Conservation (phyloP, 2,888 invertebrate species). For the Parelbella ahira region DNA sequence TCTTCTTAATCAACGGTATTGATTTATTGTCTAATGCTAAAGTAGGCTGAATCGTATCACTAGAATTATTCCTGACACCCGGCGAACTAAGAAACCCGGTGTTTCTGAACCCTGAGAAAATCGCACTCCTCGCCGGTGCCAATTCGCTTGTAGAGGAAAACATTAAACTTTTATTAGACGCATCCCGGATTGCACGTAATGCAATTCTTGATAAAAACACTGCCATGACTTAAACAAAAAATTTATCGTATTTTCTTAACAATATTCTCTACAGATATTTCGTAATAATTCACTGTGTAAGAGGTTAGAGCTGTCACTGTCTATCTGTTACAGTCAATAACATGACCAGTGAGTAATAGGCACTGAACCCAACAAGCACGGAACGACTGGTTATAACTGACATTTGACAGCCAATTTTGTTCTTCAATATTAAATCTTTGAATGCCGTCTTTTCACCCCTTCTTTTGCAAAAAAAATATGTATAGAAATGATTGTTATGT, state of each 20-base stretch:
- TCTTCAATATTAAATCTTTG: no score
- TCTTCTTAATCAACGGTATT: slow-evolving; percentile 65
- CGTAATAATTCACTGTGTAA: slow-evolving; percentile 1
- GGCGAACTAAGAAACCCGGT: slow-evolving; percentile 29
- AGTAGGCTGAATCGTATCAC: slow-evolving; percentile 49
- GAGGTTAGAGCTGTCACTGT: no score
- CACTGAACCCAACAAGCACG: no score
- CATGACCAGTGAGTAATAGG: no score
- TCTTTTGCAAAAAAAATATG: no score
- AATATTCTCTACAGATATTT: neutral
- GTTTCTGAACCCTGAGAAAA: slow-evolving; percentile 34
- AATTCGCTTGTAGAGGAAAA: slow-evolving; percentile 16
- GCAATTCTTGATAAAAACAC: slow-evolving; percentile 67
- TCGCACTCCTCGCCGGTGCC: slow-evolving; percentile 26
- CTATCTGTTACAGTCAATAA: no score
- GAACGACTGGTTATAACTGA: no score
- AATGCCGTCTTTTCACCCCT: no score
- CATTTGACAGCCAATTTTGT: no score
- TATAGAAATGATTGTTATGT: no score
- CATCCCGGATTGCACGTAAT: slow-evolving; percentile 41
- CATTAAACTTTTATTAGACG: slow-evolving; percentile 37
- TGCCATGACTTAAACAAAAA: slow-evolving; percentile 42
- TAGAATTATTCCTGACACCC: slow-evolving; percentile 29
- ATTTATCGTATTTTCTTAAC: neutral
- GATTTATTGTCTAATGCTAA: slow-evolving; percentile 52